A percentile compares a stretch with the other conserved stretches of the same genome.
phyloP scores from a whole-genome alignment of 2,888 invertebrate species.

The Axea sp. region DNA sequence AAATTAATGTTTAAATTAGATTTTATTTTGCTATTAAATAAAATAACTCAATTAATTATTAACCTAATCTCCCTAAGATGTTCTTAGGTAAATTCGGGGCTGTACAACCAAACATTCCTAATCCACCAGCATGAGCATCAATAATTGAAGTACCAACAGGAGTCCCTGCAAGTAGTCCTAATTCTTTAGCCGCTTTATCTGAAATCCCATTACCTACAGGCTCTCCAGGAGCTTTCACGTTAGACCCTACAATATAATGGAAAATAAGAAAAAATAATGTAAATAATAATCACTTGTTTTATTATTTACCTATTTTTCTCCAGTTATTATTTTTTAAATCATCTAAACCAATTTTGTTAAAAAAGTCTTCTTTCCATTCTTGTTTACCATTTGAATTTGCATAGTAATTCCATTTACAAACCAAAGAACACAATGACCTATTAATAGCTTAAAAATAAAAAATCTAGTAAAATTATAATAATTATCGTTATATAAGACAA shows the following conservation, averaged over 20 bases:
- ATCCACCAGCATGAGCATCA: constrained; percentile 96
- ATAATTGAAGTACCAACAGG: constrained; percentile 94
- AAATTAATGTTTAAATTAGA: constrained; percentile 17
- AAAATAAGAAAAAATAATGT: constrained; percentile 23
- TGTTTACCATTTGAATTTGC: constrained; percentile 82
- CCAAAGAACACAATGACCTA: constrained; percentile 94
- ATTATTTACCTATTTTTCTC: constrained; percentile 86
- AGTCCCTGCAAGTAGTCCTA: constrained; percentile 86
- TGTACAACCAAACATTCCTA: constrained; percentile 90
- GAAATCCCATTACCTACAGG: constrained; percentile 85
- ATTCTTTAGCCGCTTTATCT: constrained; percentile 83
- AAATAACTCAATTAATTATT: too few species aligned
- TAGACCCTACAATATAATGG: constrained; percentile 72
- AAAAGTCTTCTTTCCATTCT: constrained; percentile 88
- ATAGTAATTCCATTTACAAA: constrained; percentile 96
- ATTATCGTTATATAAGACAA: background rate
- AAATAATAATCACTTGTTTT: too few species aligned
- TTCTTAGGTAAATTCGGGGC: constrained; percentile 79
- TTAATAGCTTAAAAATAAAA: background rate
- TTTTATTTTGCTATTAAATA: too few species aligned
- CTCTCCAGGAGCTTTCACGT: constrained; percentile 86
- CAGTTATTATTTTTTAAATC: constrained; percentile 86
- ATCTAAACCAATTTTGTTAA: constrained; percentile 86
- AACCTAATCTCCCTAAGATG: constrained; percentile 81
- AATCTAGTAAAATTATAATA: too few species aligned